Evolutionary conservation across 1,140 invertebrate species (phyloP).

Genomic region (Trachymyrmex cornetzi): DNA sequence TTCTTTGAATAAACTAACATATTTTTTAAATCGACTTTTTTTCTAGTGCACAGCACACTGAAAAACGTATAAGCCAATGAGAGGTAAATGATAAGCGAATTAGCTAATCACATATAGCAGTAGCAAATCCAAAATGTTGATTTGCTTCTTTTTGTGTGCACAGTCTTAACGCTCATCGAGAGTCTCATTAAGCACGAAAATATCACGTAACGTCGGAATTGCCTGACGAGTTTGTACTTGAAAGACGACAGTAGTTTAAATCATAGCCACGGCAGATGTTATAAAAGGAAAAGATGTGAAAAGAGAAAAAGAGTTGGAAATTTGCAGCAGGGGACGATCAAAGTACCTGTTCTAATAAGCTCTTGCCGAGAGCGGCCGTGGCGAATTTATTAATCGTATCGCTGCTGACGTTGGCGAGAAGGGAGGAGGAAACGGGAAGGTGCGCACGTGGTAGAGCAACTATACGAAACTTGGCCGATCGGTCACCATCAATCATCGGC

Average conservation of each 20-base stretch:
- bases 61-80: no score
- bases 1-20: no score
- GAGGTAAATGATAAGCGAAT: no score
- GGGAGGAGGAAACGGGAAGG: neutral
- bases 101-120: no score
- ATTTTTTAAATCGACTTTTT: no score
- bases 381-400: conserved; percentile 43
- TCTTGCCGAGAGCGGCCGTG: neutral
- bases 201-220: neutral
- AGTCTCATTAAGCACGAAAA: neutral
- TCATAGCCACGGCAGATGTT: neutral
- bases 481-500: conserved; percentile 48
- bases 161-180: neutral
- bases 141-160: no score
- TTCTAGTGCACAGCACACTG: no score
- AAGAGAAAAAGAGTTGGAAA: neutral
- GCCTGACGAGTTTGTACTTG: neutral
- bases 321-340: neutral
- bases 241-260: neutral
- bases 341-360: neutral
- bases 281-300: neutral
- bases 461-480: conserved; percentile 37
- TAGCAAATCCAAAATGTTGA: no score
- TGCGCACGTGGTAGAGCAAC: neutral
- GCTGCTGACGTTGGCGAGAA: neutral